Percentiles rank a stretch among this genome's conserved stretches.
These are phyloP conservation scores for Pluvianellus socialis DNA, from an alignment of 2,113 vertebrate species.

Conservation along the genomic window DNA sequence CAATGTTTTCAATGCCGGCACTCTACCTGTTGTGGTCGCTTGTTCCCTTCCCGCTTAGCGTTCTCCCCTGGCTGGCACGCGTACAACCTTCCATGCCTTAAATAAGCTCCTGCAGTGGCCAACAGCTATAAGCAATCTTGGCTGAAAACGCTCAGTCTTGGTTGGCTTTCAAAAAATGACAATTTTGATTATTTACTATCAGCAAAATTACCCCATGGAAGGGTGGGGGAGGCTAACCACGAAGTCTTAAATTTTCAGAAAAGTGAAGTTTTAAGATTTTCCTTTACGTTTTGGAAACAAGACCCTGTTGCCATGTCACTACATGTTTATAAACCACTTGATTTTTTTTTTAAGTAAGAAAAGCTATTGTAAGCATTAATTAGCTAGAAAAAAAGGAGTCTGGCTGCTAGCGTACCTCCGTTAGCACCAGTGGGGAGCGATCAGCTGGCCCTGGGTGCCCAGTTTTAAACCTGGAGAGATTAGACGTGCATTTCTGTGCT, in stretches of 20 bases:
- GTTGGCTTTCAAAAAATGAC: not conserved
- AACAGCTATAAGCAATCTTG: not conserved
- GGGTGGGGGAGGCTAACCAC: not conserved
- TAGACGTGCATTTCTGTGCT: not conserved
- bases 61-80: not conserved
- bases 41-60: not conserved
- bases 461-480: not conserved
- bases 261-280: not conserved
- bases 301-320: not conserved
- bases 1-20: not conserved
- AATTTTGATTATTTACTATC: not conserved
- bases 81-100: not conserved
- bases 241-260: not conserved
- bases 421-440: not conserved
- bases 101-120: not conserved
- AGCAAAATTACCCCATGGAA: not conserved
- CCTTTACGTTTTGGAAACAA: not conserved
- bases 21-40: slow-evolving; percentile 27
- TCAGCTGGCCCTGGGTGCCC: not conserved
- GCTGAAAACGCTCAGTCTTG: not conserved
- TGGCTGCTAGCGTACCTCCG: not conserved
- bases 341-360: not conserved
- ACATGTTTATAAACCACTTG: not conserved
- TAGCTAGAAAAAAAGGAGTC: not conserved
- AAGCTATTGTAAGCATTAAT: not conserved